Conservation (phyloP, 1,140 invertebrate species). For the Procambarus virginalis region DNA sequence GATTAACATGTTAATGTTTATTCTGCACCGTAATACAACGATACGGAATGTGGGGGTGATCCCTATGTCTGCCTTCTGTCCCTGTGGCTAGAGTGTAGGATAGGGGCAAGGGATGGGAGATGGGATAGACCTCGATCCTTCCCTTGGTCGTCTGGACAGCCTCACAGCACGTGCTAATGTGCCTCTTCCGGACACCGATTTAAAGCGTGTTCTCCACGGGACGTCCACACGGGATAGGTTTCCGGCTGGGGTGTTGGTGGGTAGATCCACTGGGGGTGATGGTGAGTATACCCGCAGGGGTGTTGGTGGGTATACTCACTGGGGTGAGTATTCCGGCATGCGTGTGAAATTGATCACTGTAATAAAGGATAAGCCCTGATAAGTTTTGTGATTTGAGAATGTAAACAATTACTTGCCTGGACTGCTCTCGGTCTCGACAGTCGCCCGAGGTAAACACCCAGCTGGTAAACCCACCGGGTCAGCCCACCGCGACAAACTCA, state of each 20-base stretch:
- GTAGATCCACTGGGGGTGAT: neutral
- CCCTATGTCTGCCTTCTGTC: too few relatives aligned
- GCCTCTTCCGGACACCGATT: conserved; percentile 2
- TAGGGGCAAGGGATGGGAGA: neutral
- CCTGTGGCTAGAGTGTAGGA: neutral
- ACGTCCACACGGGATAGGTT: neutral
- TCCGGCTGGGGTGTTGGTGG: neutral
- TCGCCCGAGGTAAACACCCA: neutral
- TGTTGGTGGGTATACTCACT: too few relatives aligned
- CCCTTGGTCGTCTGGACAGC: neutral
- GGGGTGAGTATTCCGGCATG: too few relatives aligned
- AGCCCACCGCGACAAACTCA: neutral
- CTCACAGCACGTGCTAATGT: conserved; percentile 9
- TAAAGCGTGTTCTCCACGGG: neutral
- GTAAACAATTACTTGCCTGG: conserved; percentile 12
- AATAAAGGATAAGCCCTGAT: neutral
- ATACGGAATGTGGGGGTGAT: too few relatives aligned
- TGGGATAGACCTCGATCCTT: neutral
- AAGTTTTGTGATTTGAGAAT: neutral
- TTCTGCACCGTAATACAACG: too few relatives aligned
- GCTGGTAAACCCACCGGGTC: neutral
- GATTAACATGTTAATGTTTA: too few relatives aligned
- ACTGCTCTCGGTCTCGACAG: neutral
- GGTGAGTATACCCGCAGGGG: too few relatives aligned
- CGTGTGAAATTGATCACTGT: conserved; percentile 6